Conservation (phyloP, 1,140 invertebrate species). For the Tetramorium alpestre region DNA sequence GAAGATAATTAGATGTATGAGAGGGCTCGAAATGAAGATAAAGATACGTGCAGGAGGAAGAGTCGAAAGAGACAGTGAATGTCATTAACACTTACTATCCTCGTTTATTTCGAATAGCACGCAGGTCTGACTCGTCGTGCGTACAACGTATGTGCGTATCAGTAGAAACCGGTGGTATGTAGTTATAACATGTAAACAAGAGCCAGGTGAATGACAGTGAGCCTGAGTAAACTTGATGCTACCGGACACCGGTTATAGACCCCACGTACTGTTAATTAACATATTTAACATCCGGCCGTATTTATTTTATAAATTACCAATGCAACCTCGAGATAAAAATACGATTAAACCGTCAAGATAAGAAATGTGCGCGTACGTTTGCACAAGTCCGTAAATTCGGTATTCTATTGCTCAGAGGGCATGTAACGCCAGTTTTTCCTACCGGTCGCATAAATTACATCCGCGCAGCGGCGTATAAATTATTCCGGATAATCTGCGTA, state of each 20-base stretch:
- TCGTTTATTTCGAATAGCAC: slow-evolving; percentile 3
- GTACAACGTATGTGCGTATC: background rate
- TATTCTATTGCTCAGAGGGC: background rate
- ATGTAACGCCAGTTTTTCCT: background rate
- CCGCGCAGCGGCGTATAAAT: background rate
- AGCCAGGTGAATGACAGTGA: background rate
- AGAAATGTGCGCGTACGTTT: background rate
- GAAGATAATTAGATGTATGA: background rate
- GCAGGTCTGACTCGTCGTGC: background rate
- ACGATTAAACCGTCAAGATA: slow-evolving; percentile 33
- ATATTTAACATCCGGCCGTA: background rate
- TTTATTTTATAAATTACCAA: slow-evolving; percentile 10
- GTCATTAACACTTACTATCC: slow-evolving; percentile 15
- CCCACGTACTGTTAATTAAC: slow-evolving; percentile 15
- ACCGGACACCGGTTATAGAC: background rate
- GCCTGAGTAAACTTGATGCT: background rate
- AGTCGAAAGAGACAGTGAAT: background rate
- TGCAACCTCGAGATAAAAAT: background rate
- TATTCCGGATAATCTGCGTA: slow-evolving; percentile 1
- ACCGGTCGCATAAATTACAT: background rate
- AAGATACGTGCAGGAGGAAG: background rate
- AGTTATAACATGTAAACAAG: slow-evolving; percentile 25
- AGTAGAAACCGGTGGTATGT: background rate
- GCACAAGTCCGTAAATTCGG: background rate
- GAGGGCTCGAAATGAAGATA: background rate